Evolutionary conservation across 2,113 vertebrate species (phyloP).

Genomic region (Aepyceros melampus): DNA sequence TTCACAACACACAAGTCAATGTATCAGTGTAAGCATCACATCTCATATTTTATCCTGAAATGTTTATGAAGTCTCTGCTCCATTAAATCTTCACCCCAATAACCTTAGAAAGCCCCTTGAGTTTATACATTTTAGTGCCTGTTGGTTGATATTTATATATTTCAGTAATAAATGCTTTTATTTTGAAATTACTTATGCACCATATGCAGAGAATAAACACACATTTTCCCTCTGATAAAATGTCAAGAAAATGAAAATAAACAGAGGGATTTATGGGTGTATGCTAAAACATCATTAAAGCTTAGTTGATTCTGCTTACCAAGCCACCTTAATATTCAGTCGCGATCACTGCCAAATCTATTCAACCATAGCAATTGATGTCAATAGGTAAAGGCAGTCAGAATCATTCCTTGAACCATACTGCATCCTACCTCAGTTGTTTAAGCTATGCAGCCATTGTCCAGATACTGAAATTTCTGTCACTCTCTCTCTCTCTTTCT

Average conservation of each 20-base stretch:
- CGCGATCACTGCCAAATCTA: background rate
- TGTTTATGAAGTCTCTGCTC: background rate
- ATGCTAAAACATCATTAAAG: background rate
- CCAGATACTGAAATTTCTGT: background rate
- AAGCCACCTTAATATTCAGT: conserved; percentile 11
- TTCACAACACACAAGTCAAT: background rate
- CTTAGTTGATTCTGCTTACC: conserved; percentile 24
- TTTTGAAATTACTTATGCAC: conserved; percentile 19
- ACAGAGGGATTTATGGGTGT: conserved; percentile 19
- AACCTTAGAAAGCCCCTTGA: background rate
- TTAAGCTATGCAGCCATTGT: background rate
- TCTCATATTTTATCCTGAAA: conserved; percentile 11
- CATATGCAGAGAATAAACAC: background rate
- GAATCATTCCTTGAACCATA: background rate
- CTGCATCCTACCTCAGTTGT: background rate
- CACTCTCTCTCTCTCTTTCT: background rate
- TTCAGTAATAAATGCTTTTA: background rate
- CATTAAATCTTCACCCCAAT: background rate
- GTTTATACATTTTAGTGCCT: background rate
- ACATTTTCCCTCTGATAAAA: conserved; percentile 15
- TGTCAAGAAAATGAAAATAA: conserved; percentile 42
- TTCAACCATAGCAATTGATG: background rate
- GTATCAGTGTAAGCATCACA: background rate
- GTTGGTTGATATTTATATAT: background rate
- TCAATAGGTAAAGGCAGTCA: background rate